Percentiles rank a stretch among this genome's conserved stretches.
Conservation (phyloP, 2,113 vertebrate genomes). For the Sinocyclocheilus grahami region DNA sequence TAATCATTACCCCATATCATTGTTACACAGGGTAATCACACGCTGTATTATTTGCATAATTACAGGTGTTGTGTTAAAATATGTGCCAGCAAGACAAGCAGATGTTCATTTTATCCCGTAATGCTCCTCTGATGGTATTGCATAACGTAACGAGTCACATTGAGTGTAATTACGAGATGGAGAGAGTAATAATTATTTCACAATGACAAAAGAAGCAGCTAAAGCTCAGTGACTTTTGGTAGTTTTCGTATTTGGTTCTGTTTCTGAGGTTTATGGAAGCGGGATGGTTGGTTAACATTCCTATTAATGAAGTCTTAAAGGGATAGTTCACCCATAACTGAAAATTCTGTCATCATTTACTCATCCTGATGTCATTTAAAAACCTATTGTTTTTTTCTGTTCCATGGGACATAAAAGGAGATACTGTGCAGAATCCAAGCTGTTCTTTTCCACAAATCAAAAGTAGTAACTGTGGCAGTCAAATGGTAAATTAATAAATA, state of each 20-base stretch:
- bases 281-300: not conserved
- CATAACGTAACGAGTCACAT: conserved; percentile 21
- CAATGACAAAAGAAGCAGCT: not conserved
- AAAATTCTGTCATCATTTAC: not conserved
- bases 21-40: conserved; percentile 17
- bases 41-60: conserved; percentile 28
- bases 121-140: conserved; percentile 15
- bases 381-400: not conserved
- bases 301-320: not conserved
- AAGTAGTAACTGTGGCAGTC: not conserved
- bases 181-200: conserved; percentile 29
- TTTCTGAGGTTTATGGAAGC: not conserved
- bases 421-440: not conserved
- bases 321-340: not conserved
- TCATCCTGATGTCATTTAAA: not conserved
- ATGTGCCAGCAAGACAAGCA: conserved; percentile 17
- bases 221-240: conserved; percentile 15
- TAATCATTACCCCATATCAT: conserved; percentile 23
- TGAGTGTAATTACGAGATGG: not conserved
- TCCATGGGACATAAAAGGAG: not conserved
- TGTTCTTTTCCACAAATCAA: not conserved
- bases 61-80: conserved; percentile 37
- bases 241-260: not conserved
- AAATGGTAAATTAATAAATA: not conserved
- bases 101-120: conserved; percentile 34